Conservation (phyloP, 2,797 vertebrate genomes). For the Leptatherina wallacei region DNA sequence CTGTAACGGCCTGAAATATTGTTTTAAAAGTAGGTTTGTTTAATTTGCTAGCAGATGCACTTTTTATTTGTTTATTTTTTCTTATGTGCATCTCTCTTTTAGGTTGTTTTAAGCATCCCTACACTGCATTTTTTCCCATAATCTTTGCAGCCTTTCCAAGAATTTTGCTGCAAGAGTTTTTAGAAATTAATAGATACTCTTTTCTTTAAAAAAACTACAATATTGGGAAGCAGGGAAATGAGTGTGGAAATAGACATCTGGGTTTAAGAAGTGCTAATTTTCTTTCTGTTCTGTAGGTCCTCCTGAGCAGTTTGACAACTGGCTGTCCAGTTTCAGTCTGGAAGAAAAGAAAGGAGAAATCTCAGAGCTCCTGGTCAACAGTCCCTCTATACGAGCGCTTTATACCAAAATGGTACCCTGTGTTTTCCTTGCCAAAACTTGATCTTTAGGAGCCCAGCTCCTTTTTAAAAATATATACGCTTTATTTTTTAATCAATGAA, state of each 20-base stretch:
- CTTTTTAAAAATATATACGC: not conserved
- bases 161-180: no score
- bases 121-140: no score
- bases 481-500: not conserved
- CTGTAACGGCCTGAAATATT: not conserved
- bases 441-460: not conserved
- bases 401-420: slow-evolving; percentile 94
- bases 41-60: not conserved
- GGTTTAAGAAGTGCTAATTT: not conserved
- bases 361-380: slow-evolving; percentile 92
- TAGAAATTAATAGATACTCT: no score
- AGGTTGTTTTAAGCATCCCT: not conserved
- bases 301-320: slow-evolving; percentile 89
- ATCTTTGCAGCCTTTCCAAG: no score
- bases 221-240: not conserved
- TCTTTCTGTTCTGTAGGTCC: slow-evolving; percentile 83
- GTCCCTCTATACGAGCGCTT: slow-evolving; percentile 94
- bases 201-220: not conserved
- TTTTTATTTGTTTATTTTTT: not conserved
- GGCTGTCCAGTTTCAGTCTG: slow-evolving; percentile 89
- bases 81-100: not conserved
- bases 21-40: not conserved
- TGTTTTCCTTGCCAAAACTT: not conserved
- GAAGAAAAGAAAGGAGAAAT: slow-evolving; percentile 94
- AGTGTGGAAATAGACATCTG: not conserved